Evolutionary conservation across 2,797 vertebrate species (phyloP).

Genomic region (Catharus ustulatus): DNA sequence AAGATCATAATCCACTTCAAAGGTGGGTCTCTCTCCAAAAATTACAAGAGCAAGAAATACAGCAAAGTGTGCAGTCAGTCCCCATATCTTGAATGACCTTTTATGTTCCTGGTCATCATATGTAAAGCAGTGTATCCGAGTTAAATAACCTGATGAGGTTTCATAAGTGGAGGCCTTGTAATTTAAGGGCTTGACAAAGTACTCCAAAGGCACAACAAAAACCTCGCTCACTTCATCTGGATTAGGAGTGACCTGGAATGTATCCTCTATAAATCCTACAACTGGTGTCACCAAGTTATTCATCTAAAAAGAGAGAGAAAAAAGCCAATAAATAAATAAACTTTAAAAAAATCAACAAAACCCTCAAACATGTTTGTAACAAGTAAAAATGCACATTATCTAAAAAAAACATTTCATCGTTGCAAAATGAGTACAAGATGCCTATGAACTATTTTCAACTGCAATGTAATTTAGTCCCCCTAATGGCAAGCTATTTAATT

Average conservation of each 20-base stretch:
- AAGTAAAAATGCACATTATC: not conserved
- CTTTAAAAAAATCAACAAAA: not conserved
- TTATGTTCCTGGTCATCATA: conserved; percentile 77
- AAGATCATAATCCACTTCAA: conserved; percentile 80
- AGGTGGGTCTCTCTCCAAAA: conserved; percentile 80
- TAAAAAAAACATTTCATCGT: not conserved
- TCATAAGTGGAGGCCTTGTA: conserved; percentile 51
- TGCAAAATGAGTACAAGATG: not conserved
- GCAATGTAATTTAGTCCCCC: not conserved
- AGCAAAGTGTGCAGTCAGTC: conserved; percentile 85
- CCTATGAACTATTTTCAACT: not conserved
- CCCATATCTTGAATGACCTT: conserved; percentile 82
- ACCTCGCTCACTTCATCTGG: conserved; percentile 88
- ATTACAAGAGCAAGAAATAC: conserved; percentile 80
- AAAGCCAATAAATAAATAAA: not conserved
- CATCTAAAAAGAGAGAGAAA: conserved; percentile 67
- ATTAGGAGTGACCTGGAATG: conserved; percentile 84
- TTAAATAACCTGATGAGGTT: not conserved
- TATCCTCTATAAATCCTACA: conserved; percentile 87
- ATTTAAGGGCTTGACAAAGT: conserved; percentile 80
- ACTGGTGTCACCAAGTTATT: conserved; percentile 86
- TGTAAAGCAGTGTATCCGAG: conserved; percentile 77
- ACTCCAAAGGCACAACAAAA: conserved; percentile 88
- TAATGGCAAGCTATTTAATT: not conserved
- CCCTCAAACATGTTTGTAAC: not conserved